A percentile compares a stretch with the other conserved stretches of the same genome.
Conservation (phyloP, 2,888 invertebrate species). For the Ctenicera cuprea region DNA sequence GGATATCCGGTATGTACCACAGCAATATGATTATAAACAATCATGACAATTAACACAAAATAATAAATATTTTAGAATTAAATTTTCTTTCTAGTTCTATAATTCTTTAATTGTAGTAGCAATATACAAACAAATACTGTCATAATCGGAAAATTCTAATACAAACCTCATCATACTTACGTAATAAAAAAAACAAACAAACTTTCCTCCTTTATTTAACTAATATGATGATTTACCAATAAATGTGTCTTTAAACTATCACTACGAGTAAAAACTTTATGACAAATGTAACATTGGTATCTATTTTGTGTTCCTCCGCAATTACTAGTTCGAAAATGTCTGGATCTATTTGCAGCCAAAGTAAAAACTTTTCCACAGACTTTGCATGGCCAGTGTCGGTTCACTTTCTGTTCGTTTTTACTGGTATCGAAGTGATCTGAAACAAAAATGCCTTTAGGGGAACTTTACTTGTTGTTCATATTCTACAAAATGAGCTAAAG, state of each 20-base stretch:
- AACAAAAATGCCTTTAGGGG: conserved; percentile 6
- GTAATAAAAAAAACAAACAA: too few species aligned
- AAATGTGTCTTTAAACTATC: conserved; percentile 36
- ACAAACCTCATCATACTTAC: too few species aligned
- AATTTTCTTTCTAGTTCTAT: too few species aligned
- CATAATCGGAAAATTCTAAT: too few species aligned
- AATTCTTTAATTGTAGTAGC: too few species aligned
- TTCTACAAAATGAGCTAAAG: too few species aligned
- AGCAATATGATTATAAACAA: too few species aligned
- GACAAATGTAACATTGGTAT: conserved; percentile 33
- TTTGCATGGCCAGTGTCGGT: conserved; percentile 28
- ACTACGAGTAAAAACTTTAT: conserved; percentile 35
- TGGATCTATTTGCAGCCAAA: conserved; percentile 34
- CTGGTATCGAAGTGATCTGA: conserved; percentile 6
- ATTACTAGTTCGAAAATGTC: conserved; percentile 39
- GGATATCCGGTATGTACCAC: too few species aligned
- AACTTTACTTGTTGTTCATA: not conserved
- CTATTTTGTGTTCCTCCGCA: conserved; percentile 31
- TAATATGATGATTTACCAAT: conserved; percentile 1
- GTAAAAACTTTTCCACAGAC: conserved; percentile 41
- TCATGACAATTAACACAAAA: too few species aligned
- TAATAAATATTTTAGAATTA: too few species aligned
- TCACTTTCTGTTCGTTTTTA: not conserved
- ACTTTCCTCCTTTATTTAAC: not conserved
- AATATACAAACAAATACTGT: too few species aligned